A percentile compares a stretch with the other conserved stretches of the same genome.
phyloP scores from a whole-genome alignment of 2,113 vertebrate genomes.

The Hydrolagus affinis region DNA sequence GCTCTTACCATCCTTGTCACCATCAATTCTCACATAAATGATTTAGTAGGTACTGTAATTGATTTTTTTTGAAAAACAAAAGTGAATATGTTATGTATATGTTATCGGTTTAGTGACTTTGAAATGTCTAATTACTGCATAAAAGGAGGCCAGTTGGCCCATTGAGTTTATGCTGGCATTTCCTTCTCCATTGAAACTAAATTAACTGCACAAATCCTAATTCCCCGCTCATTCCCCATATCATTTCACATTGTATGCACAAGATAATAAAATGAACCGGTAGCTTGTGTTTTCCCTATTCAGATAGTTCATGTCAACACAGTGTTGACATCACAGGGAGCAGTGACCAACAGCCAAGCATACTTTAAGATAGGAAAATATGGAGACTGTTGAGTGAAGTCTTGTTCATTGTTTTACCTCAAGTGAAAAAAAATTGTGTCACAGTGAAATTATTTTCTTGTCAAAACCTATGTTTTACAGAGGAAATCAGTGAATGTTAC shows the following conservation, averaged over 20 bases:
- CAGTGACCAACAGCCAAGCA: neutral
- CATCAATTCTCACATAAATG: neutral
- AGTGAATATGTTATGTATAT: neutral
- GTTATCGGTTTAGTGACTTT: neutral
- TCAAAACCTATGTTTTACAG: neutral
- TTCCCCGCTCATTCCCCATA: too few relatives aligned
- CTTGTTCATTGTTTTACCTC: neutral
- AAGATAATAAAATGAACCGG: neutral
- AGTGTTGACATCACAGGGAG: neutral
- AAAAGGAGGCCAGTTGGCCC: too few relatives aligned
- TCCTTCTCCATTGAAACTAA: too few relatives aligned
- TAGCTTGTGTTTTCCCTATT: neutral
- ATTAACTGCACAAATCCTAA: too few relatives aligned
- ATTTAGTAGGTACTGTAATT: too few relatives aligned
- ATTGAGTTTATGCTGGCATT: too few relatives aligned
- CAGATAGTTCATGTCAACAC: neutral
- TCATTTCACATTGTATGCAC: neutral
- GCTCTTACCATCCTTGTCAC: neutral
- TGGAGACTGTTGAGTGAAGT: neutral
- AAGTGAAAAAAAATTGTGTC: neutral
- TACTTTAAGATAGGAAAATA: neutral
- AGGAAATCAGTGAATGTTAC: neutral
- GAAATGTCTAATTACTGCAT: too few relatives aligned
- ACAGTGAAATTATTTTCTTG: neutral
- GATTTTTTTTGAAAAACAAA: too few relatives aligned